Evolutionary conservation across 2,888 invertebrate genomes (phyloP), one percentile per base, ranked within the genome.

Genomic region (Nebria brevicollis): DNA sequence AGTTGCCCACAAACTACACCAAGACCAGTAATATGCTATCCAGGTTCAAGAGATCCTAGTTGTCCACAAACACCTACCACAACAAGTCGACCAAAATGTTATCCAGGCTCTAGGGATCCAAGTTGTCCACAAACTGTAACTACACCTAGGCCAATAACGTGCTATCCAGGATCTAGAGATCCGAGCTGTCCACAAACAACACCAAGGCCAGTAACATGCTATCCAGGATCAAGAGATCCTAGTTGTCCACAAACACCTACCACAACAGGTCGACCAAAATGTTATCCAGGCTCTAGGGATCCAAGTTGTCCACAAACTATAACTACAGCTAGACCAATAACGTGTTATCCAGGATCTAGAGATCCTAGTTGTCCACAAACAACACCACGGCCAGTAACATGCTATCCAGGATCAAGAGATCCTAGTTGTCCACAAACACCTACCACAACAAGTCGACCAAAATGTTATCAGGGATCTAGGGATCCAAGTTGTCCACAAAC

Each of bases 11-110:
- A 87, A 42, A 87, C 86, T 13, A 42, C 64, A 72, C 72, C 77
- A n/a, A 25, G 3, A 77, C 84, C 85, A 85, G 72, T 85, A 1
- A 41, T 54, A 0, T 89, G 89, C 83, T 85, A 83, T 75, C 87
- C 87, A 25, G 89, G 87, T 26, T 86, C 87, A 3, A 86, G 85
- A n/a, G 89, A 90, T 84, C 88, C 89, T 0, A 85, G 89, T 34
- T 82, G 89, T 80, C 88, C 87, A n/a, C 80, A 82, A 76, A 75
- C 83, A 66, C 77, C 80, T n/a, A 77, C 72, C 2, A 64, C 77
- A 34, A 65, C 77, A 72, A 26, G 77, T 83, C n/a, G n/a, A n/a
- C n/a, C n/a, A 41, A 82, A 83, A 0, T 79, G 79, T 43, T 79
- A 79, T 75, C 85, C 84, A 4, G 85, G 84, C 15, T 84, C 84